Base-by-base conservation (phyloP, 2,888 invertebrate species). In the Agonopterix heracliana region DNA sequence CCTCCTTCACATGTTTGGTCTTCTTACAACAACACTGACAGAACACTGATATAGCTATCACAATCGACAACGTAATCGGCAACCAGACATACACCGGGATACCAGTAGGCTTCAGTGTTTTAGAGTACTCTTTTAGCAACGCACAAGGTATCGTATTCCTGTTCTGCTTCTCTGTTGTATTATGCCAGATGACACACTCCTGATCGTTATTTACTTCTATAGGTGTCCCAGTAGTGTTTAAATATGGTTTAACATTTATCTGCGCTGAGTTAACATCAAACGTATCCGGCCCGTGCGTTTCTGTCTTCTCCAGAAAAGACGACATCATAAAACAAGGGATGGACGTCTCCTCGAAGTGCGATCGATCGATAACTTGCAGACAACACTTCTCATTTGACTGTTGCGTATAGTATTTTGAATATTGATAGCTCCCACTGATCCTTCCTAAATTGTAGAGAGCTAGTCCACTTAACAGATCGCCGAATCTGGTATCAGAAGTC, bases 291-390 rank as follows among this genome's bases (percentile, higher is more conserved):
- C 61, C 46, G 8, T 57, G 55, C 9, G 71, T 63, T 10, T 67
- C 58, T 0, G 66, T 59, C 4, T 71, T 59, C n/a, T 74, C 68
- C 54, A 82, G 64, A 52, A 86, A 86, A 1, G 84, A 78, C 0
- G 87, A 86, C 71, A 87, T 75, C 63, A 86, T 74, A 46, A 84
- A 78, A 57, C 87, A 87, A 3, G 86, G 86, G 43, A 85, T 69
- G 42, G 52, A 55, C 0, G 78, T 79, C 57, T 87, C 81, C 55
- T 85, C 82, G 47, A 79, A 80, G 44, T 75, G 72, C 26, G 63
- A 56, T 11, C 61, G 65, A 51, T 80, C 77, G 45, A 80, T 68
- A 40, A 86, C 66, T 68, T 87, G 86, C 48, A 87, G 58, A 2
- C 77, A 83, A 54, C 87, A 87, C 45, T 70, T 71, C 54, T 86